Evolutionary conservation across 2,797 vertebrate genomes (phyloP), one percentile per base, ranked within the genome.

Genomic region (Ceryle rudis): DNA sequence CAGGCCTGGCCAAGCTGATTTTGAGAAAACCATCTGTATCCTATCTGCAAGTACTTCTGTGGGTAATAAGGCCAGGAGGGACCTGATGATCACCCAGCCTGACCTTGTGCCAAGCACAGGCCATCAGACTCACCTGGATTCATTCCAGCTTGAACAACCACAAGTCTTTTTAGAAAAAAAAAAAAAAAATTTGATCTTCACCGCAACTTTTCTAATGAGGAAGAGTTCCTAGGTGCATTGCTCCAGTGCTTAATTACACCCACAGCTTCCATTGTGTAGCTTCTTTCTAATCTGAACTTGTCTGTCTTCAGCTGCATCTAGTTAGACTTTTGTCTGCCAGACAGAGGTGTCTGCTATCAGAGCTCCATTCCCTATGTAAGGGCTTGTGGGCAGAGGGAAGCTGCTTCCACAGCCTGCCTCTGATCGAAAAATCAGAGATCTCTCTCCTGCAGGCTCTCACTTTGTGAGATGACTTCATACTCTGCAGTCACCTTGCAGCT

Each of bases 201-300:
- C 37, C 14, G 54, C 52, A 87, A 74, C 14, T 14, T 60, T 87
- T 79, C 71, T 39, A 75, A 69, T 4, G 4, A 93, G 71, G 49
- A 77, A 66, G 35, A 64, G 54, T 84, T 44, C 44, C 52, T 80
- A 31, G 20, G 79, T 55, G n/a, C 79, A 29, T 20, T 60, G 46
- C 86, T 91, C 54, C n/a, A 16, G 78, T 35, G 44, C 58, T 87
- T 93, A 91, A 93, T 95, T 95, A 87, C 82, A 72, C 69, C 33
- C 81, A 21, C 37, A 23, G 49, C n/a, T 91, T 44, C 88, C 67
- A 60, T 35, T 72, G 41, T 65, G 71, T 14, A 49, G 77, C 60
- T 81, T 69, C 88, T 62, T 41, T 95, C 93, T 91, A 54, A 80
- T 81, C 79, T 39, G 35, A 85, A 57, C 58, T 49, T 78, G 58